Evolutionary conservation across 1,140 invertebrate genomes (phyloP).

Genomic region (Drosophila nikananu): DNA sequence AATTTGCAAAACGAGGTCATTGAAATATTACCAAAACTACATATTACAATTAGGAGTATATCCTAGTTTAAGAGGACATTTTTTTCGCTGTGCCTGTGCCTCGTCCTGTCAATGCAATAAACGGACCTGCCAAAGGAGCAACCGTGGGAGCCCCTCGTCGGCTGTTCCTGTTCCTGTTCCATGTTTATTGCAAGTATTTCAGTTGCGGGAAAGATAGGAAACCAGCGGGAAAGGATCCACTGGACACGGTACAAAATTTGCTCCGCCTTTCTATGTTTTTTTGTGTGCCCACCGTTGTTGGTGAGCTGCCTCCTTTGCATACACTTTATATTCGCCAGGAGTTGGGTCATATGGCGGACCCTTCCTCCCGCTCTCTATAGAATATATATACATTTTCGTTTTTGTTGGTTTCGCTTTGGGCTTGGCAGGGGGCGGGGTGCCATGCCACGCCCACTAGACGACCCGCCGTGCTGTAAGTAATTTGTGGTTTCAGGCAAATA

Average conservation of each 20-base stretch:
- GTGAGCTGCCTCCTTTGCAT: slow-evolving; percentile 65
- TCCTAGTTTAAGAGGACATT: neutral
- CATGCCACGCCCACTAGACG: slow-evolving; percentile 68
- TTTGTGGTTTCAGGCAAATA: slow-evolving; percentile 84
- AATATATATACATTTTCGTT: slow-evolving; percentile 26
- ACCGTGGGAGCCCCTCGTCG: slow-evolving; percentile 22
- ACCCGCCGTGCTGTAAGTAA: slow-evolving; percentile 81
- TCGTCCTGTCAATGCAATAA: slow-evolving; percentile 80
- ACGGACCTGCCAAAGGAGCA: slow-evolving; percentile 71
- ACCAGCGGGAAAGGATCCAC: slow-evolving; percentile 49
- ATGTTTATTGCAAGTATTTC: slow-evolving; percentile 82
- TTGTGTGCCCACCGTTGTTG: slow-evolving; percentile 46
- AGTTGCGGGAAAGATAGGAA: slow-evolving; percentile 51
- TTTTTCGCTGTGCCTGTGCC: slow-evolving; percentile 15
- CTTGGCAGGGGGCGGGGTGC: slow-evolving; percentile 11
- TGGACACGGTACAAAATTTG: slow-evolving; percentile 49
- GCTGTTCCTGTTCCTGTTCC: slow-evolving; percentile 58
- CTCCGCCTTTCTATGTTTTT: slow-evolving; percentile 22
- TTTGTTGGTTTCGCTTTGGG: slow-evolving; percentile 28
- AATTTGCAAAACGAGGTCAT: too few species aligned
- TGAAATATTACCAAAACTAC: too few species aligned
- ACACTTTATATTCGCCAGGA: slow-evolving; percentile 55
- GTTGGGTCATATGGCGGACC: slow-evolving; percentile 44
- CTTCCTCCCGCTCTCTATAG: neutral
- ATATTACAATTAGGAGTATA: too few species aligned